Evolutionary conservation across 2,797 vertebrate species (phyloP), one percentile per base, ranked within the genome.

Genomic region (Ispidina picta): DNA sequence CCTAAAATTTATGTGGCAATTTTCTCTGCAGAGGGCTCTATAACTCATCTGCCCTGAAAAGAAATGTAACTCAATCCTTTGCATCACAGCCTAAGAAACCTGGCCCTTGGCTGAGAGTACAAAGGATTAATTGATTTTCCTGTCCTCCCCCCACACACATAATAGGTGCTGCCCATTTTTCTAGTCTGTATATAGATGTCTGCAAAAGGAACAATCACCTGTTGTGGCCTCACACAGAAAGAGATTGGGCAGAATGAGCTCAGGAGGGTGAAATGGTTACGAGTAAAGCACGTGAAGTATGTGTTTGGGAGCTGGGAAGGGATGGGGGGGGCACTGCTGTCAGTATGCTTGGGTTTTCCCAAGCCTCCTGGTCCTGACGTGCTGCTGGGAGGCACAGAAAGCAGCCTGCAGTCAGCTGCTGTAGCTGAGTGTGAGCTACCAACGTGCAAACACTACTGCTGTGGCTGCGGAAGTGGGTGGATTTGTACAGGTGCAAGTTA

Each of bases 281-380:
- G 8, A 92, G 89, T 81, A 93, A 96, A 96, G 92, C 94, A 96
- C 92, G 82, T 96, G 81, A 94, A 92, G 91, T 86, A 87, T 70
- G 79, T 92, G 86, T 93, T 85, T 73, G 82, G 94, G 90, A 33
- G 86, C 83, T 93, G 86, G 48, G 20, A 63, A 96, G 23, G 65
- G 80, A 86, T 83, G 62, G 3, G 44, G n/a, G 56, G 21, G 35
- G 74, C 66, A 88, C 65, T 44, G 87, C 88, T 95, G 93, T 87
- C 90, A 92, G 65, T 39, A 70, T 59, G 58, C 65, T 94, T 94
- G 93, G 91, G 69, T 93, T 91, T 92, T 92, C 86, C 81, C 71
- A 41, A 92, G 84, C 90, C 94, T 97, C 92, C 95, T 96, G 95
- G 88, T 79, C 96, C 92, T 95, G 94, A 94, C 87, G 91, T 46